A percentile compares a stretch with the other conserved stretches of the same genome.
phyloP scores from a whole-genome alignment of 1,140 invertebrate genomes.

The Drosophila yakuba region DNA sequence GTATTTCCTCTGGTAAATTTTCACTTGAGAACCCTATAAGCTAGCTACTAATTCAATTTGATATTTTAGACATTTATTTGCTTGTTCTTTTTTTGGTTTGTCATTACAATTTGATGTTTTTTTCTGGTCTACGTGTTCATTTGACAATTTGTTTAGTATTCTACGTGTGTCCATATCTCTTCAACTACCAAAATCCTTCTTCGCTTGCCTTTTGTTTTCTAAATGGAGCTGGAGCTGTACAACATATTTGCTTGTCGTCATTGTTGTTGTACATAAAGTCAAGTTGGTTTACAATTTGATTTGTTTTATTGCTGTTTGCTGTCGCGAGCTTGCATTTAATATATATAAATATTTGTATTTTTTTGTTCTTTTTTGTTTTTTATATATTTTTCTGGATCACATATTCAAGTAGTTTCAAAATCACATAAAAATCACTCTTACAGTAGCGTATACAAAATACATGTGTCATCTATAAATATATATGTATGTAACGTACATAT shows the following conservation, averaged over 20 bases:
- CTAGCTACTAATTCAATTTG: constrained; percentile 64
- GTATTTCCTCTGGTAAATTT: constrained; percentile 12
- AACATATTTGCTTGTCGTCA: constrained; percentile 31
- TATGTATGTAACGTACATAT: constrained; percentile 52
- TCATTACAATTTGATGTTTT: constrained; percentile 17
- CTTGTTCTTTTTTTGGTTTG: constrained; percentile 8
- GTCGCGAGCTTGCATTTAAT: constrained; percentile 55
- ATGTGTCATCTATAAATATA: constrained; percentile 61
- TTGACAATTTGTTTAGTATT: constrained; percentile 29
- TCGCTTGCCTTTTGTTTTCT: constrained; percentile 48
- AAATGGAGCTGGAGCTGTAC: constrained; percentile 75
- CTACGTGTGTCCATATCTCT: constrained; percentile 29
- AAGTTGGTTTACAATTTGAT: constrained; percentile 52
- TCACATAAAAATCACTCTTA: constrained; percentile 84
- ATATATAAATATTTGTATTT: constrained; percentile 57
- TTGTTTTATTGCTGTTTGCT: constrained; percentile 57
- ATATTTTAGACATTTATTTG: constrained; percentile 75
- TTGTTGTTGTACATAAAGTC: constrained; percentile 65
- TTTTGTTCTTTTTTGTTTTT: constrained; percentile 44
- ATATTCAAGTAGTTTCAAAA: constrained; percentile 83
- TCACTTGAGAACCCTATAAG: constrained; percentile 46
- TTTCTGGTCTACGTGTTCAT: constrained; percentile 25
- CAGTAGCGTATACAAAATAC: constrained; percentile 83
- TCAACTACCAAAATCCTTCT: constrained; percentile 10
- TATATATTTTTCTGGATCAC: constrained; percentile 77